Evolutionary conservation across 2,797 vertebrate genomes (phyloP).

Genomic region (Parauchenoglanis punctatus): DNA sequence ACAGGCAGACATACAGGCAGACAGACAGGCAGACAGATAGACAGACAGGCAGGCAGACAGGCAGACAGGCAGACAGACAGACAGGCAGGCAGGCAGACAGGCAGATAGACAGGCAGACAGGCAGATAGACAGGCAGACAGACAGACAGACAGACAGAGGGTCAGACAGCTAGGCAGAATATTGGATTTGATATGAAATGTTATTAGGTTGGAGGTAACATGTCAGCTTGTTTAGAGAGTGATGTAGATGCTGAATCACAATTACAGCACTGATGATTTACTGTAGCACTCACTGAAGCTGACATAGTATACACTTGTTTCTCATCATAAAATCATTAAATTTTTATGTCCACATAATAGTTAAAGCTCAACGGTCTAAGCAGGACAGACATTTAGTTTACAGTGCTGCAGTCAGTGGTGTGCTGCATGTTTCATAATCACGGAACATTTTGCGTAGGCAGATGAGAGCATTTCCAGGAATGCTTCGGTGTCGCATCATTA

Average conservation of each 20-base stretch:
- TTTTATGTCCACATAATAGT: constrained; percentile 9
- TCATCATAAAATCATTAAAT: constrained; percentile 17
- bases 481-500: constrained; percentile 36
- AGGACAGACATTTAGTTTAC: constrained; percentile 1
- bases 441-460: constrained; percentile 27
- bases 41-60: not conserved
- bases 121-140: no score
- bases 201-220: no score
- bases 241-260: not conserved
- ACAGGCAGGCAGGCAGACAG: not conserved
- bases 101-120: not conserved
- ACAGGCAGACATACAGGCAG: not conserved
- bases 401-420: not conserved
- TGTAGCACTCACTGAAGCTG: not conserved
- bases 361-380: not conserved
- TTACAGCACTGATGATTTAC: constrained; percentile 8
- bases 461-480: constrained; percentile 48
- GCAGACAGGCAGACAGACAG: not conserved
- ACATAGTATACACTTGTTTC: constrained; percentile 7
- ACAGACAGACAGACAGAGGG: no score
- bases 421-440: not conserved
- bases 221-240: not conserved
- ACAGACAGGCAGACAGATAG: not conserved
- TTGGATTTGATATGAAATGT: not conserved
- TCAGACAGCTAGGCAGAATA: not conserved